These are phyloP conservation scores for Drosophila navojoa DNA, from an alignment of 1,140 invertebrate genomes.

Conservation along the genomic window DNA sequence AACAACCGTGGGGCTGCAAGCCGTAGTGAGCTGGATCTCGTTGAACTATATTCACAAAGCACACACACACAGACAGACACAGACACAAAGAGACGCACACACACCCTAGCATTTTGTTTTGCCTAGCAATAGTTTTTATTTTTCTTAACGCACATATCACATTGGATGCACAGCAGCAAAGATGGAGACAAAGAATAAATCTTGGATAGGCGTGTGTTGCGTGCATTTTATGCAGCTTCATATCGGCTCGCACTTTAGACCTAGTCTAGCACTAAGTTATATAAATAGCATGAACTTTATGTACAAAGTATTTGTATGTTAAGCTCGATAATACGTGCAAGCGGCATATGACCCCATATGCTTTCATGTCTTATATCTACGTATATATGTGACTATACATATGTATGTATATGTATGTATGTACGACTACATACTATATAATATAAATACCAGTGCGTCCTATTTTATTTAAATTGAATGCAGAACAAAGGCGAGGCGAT, in stretches of 20 bases:
- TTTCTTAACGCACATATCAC: constrained; percentile 58
- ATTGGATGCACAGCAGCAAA: constrained; percentile 42
- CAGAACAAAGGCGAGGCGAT: constrained; percentile 42
- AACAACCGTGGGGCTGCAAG: constrained; percentile 4
- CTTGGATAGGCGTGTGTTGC: neutral
- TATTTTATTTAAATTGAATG: constrained; percentile 69
- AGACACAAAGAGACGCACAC: neutral
- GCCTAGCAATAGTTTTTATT: constrained; percentile 71
- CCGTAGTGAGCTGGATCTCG: constrained; percentile 69
- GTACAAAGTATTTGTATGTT: constrained; percentile 79
- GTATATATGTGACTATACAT: neutral
- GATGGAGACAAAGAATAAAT: constrained; percentile 37
- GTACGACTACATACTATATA: constrained; percentile 24
- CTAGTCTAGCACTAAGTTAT: constrained; percentile 50
- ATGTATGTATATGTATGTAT: neutral
- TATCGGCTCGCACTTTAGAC: constrained; percentile 67
- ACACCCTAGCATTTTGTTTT: constrained; percentile 44
- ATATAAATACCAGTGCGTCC: constrained; percentile 71
- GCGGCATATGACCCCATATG: constrained; percentile 28
- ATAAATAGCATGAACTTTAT: constrained; percentile 48
- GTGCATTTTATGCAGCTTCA: constrained; percentile 52
- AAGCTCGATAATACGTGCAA: constrained; percentile 47
- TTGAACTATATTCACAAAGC: constrained; percentile 9
- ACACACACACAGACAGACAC: constrained; percentile 9
- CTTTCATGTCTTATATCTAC: constrained; percentile 1